phyloP scores from a whole-genome alignment of 2,888 invertebrate genomes.

The Agrenia bidenticulata region DNA sequence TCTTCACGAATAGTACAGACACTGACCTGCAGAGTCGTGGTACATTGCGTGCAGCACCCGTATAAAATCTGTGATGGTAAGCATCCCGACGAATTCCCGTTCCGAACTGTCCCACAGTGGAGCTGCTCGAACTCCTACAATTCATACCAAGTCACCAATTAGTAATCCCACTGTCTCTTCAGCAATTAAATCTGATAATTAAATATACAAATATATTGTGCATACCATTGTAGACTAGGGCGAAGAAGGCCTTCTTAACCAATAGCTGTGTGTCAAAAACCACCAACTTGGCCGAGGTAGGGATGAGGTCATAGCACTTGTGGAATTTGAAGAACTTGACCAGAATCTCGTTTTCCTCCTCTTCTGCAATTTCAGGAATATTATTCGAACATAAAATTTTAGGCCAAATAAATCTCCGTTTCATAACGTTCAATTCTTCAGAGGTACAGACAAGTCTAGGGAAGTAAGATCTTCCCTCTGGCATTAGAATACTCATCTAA shows the following conservation, averaged over 20 bases:
- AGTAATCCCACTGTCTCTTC: neutral
- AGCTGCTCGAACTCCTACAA: slow-evolving; percentile 88
- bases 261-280: slow-evolving; percentile 98
- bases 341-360: slow-evolving; percentile 95
- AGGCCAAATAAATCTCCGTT: neutral
- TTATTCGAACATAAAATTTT: neutral
- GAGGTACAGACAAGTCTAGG: neutral
- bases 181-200: neutral
- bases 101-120: slow-evolving; percentile 94
- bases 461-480: neutral
- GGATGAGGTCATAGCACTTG: slow-evolving; percentile 99
- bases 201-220: too few relatives aligned
- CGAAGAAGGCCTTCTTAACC: slow-evolving; percentile 98
- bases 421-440: neutral
- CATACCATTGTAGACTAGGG: slow-evolving; percentile 95
- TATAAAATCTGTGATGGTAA: slow-evolving; percentile 99
- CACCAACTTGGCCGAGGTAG: slow-evolving; percentile 97
- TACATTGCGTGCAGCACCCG: slow-evolving; percentile 97
- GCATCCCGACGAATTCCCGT: slow-evolving; percentile 95
- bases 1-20: too few relatives aligned
- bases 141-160: neutral
- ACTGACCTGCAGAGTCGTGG: slow-evolving; percentile 71
- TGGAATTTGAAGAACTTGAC: slow-evolving; percentile 99
- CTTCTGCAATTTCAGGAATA: slow-evolving; percentile 67
- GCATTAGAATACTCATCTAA: neutral